Percentiles rank a stretch among this genome's conserved stretches.
phyloP scores from a whole-genome alignment of 64 coral and sea anemone species.

The Stichodactyla helianthus region DNA sequence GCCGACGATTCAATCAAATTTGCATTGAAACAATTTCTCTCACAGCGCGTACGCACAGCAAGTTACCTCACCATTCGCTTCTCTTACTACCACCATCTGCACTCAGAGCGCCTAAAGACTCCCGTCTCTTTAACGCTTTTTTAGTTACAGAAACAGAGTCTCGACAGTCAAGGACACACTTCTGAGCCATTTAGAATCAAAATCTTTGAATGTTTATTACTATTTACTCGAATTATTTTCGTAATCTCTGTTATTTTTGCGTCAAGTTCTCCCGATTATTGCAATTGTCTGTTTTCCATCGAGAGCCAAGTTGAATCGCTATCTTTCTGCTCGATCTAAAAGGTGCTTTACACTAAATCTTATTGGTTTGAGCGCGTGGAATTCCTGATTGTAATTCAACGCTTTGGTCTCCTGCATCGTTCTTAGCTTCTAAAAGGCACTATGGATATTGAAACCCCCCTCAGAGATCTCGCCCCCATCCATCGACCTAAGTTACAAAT shows the following conservation, averaged over 20 bases:
- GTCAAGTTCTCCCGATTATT: not conserved
- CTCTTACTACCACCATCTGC: conserved; percentile 18
- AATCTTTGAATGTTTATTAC: not conserved
- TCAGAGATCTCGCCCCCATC: not conserved
- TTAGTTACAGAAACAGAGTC: not conserved
- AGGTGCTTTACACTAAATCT: not conserved
- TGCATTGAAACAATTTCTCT: conserved; percentile 35
- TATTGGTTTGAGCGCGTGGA: not conserved
- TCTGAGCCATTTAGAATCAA: not conserved
- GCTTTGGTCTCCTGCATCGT: not conserved
- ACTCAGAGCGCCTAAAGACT: not conserved
- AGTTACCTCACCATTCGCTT: not conserved
- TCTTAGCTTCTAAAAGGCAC: not conserved
- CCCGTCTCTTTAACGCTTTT: not conserved
- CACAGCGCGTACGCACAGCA: conserved; percentile 23
- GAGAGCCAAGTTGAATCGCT: not conserved
- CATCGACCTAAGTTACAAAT: not conserved
- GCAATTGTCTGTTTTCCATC: not conserved
- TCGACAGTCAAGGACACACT: not conserved
- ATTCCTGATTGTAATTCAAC: conserved; percentile 16
- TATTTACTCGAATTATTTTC: not conserved
- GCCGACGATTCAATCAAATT: conserved; percentile 34
- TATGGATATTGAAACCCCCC: not conserved
- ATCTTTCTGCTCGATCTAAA: not conserved
- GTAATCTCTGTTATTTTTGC: not conserved